These are phyloP conservation scores for Balaenoptera acutorostrata DNA, from an alignment of 2,113 vertebrate species.

Conservation along the genomic window DNA sequence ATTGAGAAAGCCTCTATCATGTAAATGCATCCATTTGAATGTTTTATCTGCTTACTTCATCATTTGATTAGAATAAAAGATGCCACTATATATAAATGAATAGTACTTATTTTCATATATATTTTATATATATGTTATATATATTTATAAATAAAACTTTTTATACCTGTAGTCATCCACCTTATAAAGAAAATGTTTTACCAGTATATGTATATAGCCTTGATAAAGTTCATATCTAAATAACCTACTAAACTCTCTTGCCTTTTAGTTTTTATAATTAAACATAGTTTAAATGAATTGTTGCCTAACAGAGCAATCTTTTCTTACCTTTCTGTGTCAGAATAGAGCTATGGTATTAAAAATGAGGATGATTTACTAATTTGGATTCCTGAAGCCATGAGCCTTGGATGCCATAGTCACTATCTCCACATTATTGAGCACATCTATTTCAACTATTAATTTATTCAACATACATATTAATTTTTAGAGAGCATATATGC, in stretches of 20 bases:
- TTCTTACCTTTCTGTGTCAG: background rate
- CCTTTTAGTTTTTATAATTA: background rate
- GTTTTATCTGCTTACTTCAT: background rate
- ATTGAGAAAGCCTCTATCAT: background rate
- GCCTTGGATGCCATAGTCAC: background rate
- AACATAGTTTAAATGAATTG: background rate
- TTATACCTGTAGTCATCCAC: background rate
- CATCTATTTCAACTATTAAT: background rate
- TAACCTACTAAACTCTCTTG: background rate
- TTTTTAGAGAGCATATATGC: background rate
- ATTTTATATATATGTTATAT: background rate
- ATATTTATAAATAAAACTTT: background rate
- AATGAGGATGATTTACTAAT: background rate
- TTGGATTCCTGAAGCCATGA: background rate
- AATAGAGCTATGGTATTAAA: background rate
- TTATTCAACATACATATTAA: background rate
- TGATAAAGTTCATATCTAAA: background rate
- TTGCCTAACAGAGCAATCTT: background rate
- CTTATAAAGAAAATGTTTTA: background rate
- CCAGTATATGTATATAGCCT: background rate
- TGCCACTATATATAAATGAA: background rate
- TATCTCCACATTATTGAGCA: background rate
- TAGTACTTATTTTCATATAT: background rate
- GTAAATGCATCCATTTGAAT: background rate
- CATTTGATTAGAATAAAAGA: background rate